A percentile compares a stretch with the other conserved stretches of the same genome.
Evolutionary conservation across 2,797 vertebrate genomes (phyloP).

Genomic region (Pangasius mekongensis): DNA sequence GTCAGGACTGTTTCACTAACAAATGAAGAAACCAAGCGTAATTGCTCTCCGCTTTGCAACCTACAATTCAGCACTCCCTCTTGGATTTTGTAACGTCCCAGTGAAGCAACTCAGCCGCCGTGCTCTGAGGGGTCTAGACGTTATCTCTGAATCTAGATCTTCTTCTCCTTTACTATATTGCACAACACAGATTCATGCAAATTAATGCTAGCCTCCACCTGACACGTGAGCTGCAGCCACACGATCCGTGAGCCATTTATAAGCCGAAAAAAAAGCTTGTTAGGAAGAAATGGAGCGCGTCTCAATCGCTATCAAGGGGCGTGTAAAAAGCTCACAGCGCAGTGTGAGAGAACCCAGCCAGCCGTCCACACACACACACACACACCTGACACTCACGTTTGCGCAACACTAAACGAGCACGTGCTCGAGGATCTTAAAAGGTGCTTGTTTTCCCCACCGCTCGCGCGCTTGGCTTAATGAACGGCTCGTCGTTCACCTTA

Average conservation of each 20-base stretch:
- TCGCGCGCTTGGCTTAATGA: slow-evolving; percentile 52
- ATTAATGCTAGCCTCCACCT: not conserved
- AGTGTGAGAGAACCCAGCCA: not conserved
- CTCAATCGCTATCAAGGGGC: not conserved
- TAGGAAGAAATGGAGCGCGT: slow-evolving; percentile 15
- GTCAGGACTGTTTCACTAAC: slow-evolving; percentile 51
- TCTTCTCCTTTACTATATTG: not conserved
- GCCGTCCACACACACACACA: not conserved
- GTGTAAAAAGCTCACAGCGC: slow-evolving; percentile 12
- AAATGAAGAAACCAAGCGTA: slow-evolving; percentile 51
- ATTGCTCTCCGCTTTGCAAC: slow-evolving; percentile 46
- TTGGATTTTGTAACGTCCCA: slow-evolving; percentile 19
- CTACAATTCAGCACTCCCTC: slow-evolving; percentile 28
- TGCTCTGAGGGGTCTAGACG: not conserved
- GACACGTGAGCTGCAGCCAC: not conserved
- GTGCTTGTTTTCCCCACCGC: slow-evolving; percentile 30
- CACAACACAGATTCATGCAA: not conserved
- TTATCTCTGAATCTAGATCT: slow-evolving; percentile 8
- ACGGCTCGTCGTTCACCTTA: slow-evolving; percentile 48
- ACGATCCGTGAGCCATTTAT: not conserved
- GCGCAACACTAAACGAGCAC: slow-evolving; percentile 36
- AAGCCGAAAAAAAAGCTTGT: not conserved
- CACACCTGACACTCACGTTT: slow-evolving; percentile 14
- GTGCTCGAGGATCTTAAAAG: slow-evolving; percentile 34
- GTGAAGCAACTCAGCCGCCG: not conserved